These are phyloP conservation scores for Pemphredon lugubris DNA, from an alignment of 2,888 invertebrate species.

Conservation along the genomic window DNA sequence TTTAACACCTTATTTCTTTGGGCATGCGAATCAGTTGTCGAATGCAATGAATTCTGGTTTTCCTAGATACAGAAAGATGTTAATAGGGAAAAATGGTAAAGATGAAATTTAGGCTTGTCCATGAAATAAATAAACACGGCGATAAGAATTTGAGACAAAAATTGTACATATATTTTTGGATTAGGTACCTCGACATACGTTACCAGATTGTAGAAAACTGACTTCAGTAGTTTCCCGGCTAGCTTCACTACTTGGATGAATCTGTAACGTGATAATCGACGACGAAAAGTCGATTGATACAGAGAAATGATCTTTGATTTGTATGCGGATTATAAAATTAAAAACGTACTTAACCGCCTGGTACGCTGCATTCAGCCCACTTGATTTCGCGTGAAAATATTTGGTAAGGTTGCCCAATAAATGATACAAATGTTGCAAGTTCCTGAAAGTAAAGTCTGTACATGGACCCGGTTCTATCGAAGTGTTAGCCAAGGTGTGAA, in stretches of 20 bases:
- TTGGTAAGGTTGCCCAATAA: constrained; percentile 83
- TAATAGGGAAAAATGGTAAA: too few relatives aligned
- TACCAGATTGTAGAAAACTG: constrained; percentile 83
- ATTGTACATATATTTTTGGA: neutral
- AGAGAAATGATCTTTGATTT: too few relatives aligned
- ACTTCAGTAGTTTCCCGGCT: constrained; percentile 84
- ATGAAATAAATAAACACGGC: too few relatives aligned
- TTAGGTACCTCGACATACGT: constrained; percentile 83
- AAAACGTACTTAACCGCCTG: constrained; percentile 82
- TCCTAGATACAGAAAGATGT: constrained; percentile 56
- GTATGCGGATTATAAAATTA: too few relatives aligned
- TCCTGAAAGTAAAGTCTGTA: constrained; percentile 83
- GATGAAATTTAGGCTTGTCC: too few relatives aligned
- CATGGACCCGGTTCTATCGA: constrained; percentile 82
- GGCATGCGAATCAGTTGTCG: constrained; percentile 78
- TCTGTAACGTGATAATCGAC: constrained; percentile 43
- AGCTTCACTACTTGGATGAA: constrained; percentile 78
- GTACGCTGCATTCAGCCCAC: constrained; percentile 81
- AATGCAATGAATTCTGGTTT: constrained; percentile 73
- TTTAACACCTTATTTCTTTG: constrained; percentile 83
- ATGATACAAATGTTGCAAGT: constrained; percentile 83
- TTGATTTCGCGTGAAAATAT: constrained; percentile 83
- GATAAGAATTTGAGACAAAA: too few relatives aligned
- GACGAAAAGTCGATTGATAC: too few relatives aligned
- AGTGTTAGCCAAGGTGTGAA: constrained; percentile 82